Evolutionary conservation across 1,140 invertebrate genomes (phyloP).

Genomic region (Sinella curviseta): DNA sequence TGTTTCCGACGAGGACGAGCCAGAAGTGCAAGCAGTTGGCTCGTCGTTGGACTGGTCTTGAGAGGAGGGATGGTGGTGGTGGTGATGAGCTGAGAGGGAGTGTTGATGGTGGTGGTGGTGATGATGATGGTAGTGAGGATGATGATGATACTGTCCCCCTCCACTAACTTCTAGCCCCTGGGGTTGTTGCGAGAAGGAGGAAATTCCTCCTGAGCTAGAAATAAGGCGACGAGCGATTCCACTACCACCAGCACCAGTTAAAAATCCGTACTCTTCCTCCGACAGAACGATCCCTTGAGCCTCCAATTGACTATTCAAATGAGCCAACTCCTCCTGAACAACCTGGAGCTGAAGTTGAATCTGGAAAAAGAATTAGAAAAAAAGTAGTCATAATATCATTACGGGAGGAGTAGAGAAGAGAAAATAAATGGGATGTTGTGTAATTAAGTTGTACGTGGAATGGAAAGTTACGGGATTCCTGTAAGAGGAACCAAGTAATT

Average conservation of each 20-base stretch:
- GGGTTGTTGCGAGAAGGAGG: neutral
- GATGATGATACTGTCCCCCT: neutral
- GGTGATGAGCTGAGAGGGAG: neutral
- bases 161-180: neutral
- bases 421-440: neutral
- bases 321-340: conserved; percentile 60
- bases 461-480: too few relatives aligned
- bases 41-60: neutral
- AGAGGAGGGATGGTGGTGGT: neutral
- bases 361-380: conserved; percentile 48
- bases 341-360: conserved; percentile 58
- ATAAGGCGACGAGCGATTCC: neutral
- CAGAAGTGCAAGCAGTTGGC: neutral
- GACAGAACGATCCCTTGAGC: conserved; percentile 33
- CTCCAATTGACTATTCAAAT: conserved; percentile 55
- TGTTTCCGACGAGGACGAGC: neutral
- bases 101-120: neutral
- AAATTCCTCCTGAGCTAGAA: neutral
- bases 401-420: neutral
- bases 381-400: neutral
- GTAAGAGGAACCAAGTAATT: too few relatives aligned
- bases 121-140: neutral
- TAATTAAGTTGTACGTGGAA: too few relatives aligned
- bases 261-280: conserved; percentile 3
- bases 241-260: neutral